A percentile compares a stretch with the other conserved stretches of the same genome.
These are phyloP conservation scores for Hassar affinis DNA, from an alignment of 2,113 vertebrate genomes.

Conservation along the genomic window DNA sequence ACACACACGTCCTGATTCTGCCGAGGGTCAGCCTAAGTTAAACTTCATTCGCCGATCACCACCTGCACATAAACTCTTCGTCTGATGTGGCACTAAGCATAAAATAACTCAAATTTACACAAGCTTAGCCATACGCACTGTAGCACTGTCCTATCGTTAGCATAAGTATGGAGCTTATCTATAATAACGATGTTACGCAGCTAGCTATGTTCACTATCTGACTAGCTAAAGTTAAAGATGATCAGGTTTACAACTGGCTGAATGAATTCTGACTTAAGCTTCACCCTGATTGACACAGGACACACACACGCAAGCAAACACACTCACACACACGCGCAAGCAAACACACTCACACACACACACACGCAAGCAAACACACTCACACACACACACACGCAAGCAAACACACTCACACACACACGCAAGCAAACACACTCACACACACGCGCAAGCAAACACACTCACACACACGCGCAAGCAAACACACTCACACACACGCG, in stretches of 20 bases:
- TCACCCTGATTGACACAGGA: slow-evolving; percentile 30
- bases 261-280: slow-evolving; percentile 50
- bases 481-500: neutral
- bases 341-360: neutral
- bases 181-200: neutral
- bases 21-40: neutral
- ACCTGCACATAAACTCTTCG: neutral
- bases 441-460: neutral
- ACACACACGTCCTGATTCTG: slow-evolving; percentile 49
- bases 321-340: neutral
- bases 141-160: neutral
- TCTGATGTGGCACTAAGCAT: neutral
- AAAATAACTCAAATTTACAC: neutral
- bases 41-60: neutral
- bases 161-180: neutral
- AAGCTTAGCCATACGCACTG: neutral
- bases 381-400: neutral
- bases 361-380: neutral
- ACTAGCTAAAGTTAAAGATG: neutral
- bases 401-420: neutral
- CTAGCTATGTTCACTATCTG: neutral
- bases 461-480: neutral
- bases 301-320: neutral
- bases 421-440: neutral
- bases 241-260: neutral